A percentile compares a stretch with the other conserved stretches of the same genome.
Evolutionary conservation across 1,140 invertebrate genomes (phyloP).

Genomic region (Eubasilissa regina): DNA sequence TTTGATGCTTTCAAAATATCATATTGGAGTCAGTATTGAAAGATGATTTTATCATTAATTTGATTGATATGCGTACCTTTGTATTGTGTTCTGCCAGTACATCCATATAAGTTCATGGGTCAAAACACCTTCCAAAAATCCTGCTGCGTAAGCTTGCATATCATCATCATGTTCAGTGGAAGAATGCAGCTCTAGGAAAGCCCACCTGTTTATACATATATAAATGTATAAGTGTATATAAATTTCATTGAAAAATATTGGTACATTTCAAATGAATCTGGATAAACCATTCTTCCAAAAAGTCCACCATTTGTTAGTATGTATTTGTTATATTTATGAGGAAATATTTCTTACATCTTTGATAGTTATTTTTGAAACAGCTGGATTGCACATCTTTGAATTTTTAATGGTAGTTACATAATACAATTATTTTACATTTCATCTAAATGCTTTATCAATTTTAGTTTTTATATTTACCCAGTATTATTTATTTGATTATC

Average conservation of each 20-base stretch:
- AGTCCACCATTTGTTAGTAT: background rate
- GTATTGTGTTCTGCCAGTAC: slow-evolving; percentile 77
- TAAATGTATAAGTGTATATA: too few species aligned
- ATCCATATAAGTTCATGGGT: slow-evolving; percentile 76
- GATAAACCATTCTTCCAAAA: background rate
- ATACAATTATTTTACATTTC: too few species aligned
- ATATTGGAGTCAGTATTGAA: too few species aligned
- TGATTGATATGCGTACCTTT: slow-evolving; percentile 62
- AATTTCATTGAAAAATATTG: background rate
- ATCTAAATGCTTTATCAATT: too few species aligned
- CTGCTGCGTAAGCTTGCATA: slow-evolving; percentile 79
- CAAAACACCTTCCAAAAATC: slow-evolving; percentile 77
- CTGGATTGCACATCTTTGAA: too few species aligned
- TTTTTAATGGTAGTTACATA: too few species aligned
- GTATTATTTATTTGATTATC: slow-evolving; percentile 53
- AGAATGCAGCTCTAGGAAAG: slow-evolving; percentile 73
- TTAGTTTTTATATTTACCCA: slow-evolving; percentile 43
- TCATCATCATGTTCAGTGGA: slow-evolving; percentile 68
- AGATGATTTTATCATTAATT: slow-evolving; percentile 1
- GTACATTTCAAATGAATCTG: background rate
- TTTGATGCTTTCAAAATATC: too few species aligned
- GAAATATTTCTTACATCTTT: background rate
- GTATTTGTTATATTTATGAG: background rate
- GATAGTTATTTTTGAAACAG: too few species aligned
- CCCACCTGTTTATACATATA: slow-evolving; percentile 70